These are phyloP conservation scores for Nothura maculosa DNA, from an alignment of 2,797 vertebrate genomes.

Conservation along the genomic window DNA sequence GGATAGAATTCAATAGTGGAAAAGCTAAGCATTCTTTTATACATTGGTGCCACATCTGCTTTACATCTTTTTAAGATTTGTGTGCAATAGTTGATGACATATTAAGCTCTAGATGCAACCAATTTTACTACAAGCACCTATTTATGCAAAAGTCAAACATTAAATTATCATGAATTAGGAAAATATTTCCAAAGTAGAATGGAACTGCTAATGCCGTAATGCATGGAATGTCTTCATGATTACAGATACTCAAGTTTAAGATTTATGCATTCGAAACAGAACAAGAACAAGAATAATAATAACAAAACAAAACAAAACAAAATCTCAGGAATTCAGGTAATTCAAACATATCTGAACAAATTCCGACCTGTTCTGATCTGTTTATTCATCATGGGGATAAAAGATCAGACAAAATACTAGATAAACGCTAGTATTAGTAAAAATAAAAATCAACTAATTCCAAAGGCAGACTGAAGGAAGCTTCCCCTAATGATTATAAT, in stretches of 20 bases:
- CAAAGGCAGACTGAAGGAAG: background rate
- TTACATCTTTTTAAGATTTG: background rate
- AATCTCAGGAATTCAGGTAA: background rate
- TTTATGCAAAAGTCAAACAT: background rate
- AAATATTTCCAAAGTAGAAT: background rate
- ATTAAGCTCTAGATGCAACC: background rate
- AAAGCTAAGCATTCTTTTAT: accelerated
- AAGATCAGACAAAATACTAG: background rate
- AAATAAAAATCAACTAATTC: background rate
- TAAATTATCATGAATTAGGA: background rate
- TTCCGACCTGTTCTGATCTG: background rate
- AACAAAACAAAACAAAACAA: background rate
- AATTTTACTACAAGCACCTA: background rate
- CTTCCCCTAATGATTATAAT: background rate
- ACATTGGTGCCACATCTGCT: accelerated
- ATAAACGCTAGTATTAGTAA: background rate
- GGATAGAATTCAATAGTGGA: background rate
- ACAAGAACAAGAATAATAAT: background rate
- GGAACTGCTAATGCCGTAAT: background rate
- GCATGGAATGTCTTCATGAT: background rate
- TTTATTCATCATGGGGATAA: background rate
- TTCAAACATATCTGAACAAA: background rate
- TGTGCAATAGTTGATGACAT: background rate
- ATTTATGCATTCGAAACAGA: background rate
- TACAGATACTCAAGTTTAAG: background rate